phyloP scores from a whole-genome alignment of 2,113 vertebrate genomes.

The Tympanuchus pallidicinctus region DNA sequence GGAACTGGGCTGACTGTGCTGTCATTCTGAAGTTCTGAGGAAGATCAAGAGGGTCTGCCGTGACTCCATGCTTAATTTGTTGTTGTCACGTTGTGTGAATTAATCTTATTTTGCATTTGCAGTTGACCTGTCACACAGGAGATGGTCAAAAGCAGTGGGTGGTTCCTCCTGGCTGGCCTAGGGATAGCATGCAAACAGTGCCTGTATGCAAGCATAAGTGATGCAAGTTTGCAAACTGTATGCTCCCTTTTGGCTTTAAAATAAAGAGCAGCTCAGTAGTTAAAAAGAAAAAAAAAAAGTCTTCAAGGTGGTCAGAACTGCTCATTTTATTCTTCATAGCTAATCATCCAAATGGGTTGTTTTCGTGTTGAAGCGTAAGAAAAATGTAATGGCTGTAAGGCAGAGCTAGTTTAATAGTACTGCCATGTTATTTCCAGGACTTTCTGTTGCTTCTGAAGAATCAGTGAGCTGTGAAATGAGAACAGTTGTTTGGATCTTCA shows the following conservation, averaged over 20 bases:
- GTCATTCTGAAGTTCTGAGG: background rate
- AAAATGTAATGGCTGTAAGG: background rate
- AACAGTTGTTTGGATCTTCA: constrained; percentile 3
- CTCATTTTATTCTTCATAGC: background rate
- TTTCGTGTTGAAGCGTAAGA: background rate
- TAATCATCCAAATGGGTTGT: background rate
- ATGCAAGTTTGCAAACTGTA: background rate
- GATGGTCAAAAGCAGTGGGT: background rate
- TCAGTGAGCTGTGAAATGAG: constrained; percentile 24
- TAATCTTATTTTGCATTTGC: background rate
- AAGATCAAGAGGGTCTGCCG: background rate
- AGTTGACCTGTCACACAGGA: background rate
- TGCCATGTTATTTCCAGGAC: background rate
- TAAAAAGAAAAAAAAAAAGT: background rate
- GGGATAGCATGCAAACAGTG: background rate
- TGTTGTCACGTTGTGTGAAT: background rate
- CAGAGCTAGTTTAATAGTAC: background rate
- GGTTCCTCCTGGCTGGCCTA: background rate
- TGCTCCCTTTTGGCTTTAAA: background rate
- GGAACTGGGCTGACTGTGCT: background rate
- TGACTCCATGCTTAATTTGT: fast-evolving
- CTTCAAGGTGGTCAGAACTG: background rate
- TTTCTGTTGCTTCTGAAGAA: background rate
- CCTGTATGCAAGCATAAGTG: background rate
- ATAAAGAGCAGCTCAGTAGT: background rate